Conservation (phyloP, 2,797 vertebrate genomes). For the Myripristis jacobus region DNA sequence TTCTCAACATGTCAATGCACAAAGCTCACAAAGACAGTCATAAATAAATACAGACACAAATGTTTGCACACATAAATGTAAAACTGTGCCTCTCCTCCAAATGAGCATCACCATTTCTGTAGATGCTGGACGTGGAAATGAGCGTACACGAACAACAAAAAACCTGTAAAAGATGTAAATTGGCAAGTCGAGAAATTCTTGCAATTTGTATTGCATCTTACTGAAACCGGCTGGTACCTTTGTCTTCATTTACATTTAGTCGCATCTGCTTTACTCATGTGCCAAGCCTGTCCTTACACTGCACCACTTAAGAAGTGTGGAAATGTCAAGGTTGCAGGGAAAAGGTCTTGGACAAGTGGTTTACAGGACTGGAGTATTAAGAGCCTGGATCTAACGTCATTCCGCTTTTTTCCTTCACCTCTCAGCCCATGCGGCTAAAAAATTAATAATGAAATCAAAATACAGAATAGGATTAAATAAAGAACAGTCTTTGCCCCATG, state of each 20-base stretch:
- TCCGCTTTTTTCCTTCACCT: not conserved
- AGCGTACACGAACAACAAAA: not conserved
- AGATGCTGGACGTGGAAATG: no score
- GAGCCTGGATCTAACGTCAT: not conserved
- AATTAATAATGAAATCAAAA: slow-evolving; percentile 28
- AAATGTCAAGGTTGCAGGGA: slow-evolving; percentile 66
- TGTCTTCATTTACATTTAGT: slow-evolving; percentile 44
- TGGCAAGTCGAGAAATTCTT: not conserved
- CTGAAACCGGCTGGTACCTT: not conserved
- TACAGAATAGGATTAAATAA: slow-evolving; percentile 16
- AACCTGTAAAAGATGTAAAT: no score
- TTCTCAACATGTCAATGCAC: slow-evolving; percentile 18
- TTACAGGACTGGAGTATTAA: slow-evolving; percentile 14
- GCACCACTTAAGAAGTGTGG: slow-evolving; percentile 32
- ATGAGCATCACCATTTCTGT: no score
- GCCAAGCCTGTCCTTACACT: slow-evolving; percentile 38
- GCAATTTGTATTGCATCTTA: slow-evolving; percentile 3
- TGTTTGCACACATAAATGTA: not conserved
- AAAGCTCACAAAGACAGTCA: slow-evolving; percentile 11
- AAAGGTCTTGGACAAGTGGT: slow-evolving; percentile 51
- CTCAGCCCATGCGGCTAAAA: not conserved
- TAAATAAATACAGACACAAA: not conserved
- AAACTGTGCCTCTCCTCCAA: not conserved
- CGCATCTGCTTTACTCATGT: slow-evolving; percentile 23
- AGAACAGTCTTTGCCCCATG: slow-evolving; percentile 3